These are phyloP conservation scores for Myxocyprinus asiaticus DNA, from an alignment of 2,113 vertebrate genomes.

Conservation along the genomic window DNA sequence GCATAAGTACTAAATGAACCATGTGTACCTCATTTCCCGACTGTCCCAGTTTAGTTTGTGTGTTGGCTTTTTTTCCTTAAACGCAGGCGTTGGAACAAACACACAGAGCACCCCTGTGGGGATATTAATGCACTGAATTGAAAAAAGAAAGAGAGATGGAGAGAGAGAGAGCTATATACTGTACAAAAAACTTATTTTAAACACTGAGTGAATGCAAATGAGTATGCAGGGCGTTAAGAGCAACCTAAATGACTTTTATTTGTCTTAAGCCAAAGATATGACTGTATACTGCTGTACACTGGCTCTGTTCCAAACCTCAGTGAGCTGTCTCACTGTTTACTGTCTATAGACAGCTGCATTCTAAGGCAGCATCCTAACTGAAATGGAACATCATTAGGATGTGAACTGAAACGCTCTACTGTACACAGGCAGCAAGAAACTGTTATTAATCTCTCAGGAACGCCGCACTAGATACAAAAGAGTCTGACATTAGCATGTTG, in stretches of 20 bases:
- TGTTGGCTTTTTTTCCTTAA: constrained; percentile 58
- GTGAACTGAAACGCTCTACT: too few relatives aligned
- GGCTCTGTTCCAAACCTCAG: not conserved
- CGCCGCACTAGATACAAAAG: too few relatives aligned
- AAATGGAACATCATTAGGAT: too few relatives aligned
- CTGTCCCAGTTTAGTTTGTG: constrained; percentile 69
- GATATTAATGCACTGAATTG: constrained; percentile 66
- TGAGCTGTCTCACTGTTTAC: not conserved
- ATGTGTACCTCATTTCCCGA: constrained; percentile 73
- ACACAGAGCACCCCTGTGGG: constrained; percentile 66
- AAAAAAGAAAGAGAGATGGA: constrained; percentile 54
- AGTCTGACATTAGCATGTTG: too few relatives aligned
- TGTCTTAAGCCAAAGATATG: constrained; percentile 35
- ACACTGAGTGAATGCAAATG: constrained; percentile 59
- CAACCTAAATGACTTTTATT: not conserved
- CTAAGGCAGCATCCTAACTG: too few relatives aligned
- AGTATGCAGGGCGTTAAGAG: constrained; percentile 23
- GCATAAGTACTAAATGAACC: constrained; percentile 71
- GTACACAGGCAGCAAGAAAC: too few relatives aligned
- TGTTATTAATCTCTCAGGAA: too few relatives aligned
- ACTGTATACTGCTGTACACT: not conserved
- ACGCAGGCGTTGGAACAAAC: constrained; percentile 77
- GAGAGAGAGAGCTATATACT: constrained; percentile 50
- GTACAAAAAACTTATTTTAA: constrained; percentile 49
- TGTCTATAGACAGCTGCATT: not conserved